A percentile compares a stretch with the other conserved stretches of the same genome.
These are phyloP conservation scores for Agrochola macilenta DNA, from an alignment of 2,888 invertebrate genomes.

Conservation along the genomic window DNA sequence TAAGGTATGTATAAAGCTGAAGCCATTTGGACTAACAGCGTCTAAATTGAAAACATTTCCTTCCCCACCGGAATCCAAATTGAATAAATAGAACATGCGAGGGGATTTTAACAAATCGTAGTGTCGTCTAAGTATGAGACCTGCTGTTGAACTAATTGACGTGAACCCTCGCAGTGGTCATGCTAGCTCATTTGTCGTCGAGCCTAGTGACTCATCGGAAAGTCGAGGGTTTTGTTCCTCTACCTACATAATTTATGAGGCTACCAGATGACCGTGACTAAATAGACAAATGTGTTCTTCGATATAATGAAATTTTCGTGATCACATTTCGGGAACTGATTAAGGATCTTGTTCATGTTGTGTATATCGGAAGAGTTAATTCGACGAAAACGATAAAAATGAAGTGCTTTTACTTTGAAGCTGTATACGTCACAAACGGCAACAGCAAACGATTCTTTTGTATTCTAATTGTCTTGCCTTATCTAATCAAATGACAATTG, in stretches of 20 bases:
- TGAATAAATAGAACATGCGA: constrained; percentile 62
- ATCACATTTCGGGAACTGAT: constrained; percentile 12
- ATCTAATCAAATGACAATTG: constrained; percentile 61
- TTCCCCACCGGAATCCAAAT: constrained; percentile 55
- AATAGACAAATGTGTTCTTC: constrained; percentile 61
- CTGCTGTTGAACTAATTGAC: constrained; percentile 79
- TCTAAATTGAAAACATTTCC: constrained; percentile 61
- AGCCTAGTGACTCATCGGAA: constrained; percentile 82
- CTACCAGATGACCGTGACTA: constrained; percentile 76
- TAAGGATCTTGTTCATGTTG: not conserved
- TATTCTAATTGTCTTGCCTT: constrained; percentile 43
- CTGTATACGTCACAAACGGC: constrained; percentile 11
- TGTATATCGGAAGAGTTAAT: constrained; percentile 12
- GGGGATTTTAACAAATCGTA: constrained; percentile 69
- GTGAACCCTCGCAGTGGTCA: constrained; percentile 75
- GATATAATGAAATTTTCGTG: constrained; percentile 32
- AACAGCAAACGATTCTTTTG: constrained; percentile 35
- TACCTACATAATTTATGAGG: constrained; percentile 75
- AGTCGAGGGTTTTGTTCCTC: constrained; percentile 74
- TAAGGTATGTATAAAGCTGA: constrained; percentile 49
- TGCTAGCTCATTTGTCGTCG: constrained; percentile 82
- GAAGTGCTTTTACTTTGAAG: constrained; percentile 6
- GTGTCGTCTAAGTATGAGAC: constrained; percentile 64
- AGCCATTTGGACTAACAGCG: constrained; percentile 48
- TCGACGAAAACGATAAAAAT: not conserved